Evolutionary conservation across 2,113 vertebrate species (phyloP).

Genomic region (Eubucco bourcierii): DNA sequence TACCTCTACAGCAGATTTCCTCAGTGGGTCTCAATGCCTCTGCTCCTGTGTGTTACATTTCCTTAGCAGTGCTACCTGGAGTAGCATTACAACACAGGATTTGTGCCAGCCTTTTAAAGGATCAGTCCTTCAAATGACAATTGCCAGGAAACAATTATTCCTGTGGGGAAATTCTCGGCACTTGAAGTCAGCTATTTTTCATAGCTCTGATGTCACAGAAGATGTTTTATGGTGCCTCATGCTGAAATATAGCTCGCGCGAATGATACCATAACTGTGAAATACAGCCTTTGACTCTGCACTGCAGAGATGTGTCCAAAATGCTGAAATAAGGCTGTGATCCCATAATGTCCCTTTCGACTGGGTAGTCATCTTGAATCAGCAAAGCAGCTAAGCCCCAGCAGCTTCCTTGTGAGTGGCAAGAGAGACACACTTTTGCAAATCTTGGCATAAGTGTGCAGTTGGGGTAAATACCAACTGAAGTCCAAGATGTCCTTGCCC

Average conservation of each 20-base stretch:
- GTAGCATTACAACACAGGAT: slow-evolving; percentile 4
- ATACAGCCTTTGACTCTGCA: slow-evolving; percentile 42
- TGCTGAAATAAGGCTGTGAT: slow-evolving; percentile 21
- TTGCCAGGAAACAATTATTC: slow-evolving; percentile 73
- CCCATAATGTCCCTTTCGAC: background rate
- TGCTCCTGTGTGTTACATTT: background rate
- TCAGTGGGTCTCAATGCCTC: background rate
- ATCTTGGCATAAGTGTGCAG: rapidly evolving
- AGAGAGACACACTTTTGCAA: background rate
- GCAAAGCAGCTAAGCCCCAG: background rate
- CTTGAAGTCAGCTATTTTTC: slow-evolving; percentile 74
- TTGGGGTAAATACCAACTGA: background rate
- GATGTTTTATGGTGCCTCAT: slow-evolving; percentile 71
- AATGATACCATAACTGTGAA: slow-evolving; percentile 67
- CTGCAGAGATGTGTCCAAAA: slow-evolving; percentile 28
- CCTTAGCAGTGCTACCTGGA: slow-evolving; percentile 14
- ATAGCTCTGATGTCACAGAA: slow-evolving; percentile 72
- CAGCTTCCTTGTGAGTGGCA: background rate
- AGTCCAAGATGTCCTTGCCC: background rate
- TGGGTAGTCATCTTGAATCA: background rate
- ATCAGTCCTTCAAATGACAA: slow-evolving; percentile 66
- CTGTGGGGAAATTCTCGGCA: slow-evolving; percentile 62
- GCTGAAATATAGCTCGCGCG: slow-evolving; percentile 55
- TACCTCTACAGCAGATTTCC: slow-evolving; percentile 37
- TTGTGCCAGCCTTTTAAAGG: slow-evolving; percentile 63